Percentiles rank a stretch among this genome's conserved stretches.
Evolutionary conservation across 2,888 invertebrate genomes (phyloP).

Genomic region (Prionchulus punctatus): DNA sequence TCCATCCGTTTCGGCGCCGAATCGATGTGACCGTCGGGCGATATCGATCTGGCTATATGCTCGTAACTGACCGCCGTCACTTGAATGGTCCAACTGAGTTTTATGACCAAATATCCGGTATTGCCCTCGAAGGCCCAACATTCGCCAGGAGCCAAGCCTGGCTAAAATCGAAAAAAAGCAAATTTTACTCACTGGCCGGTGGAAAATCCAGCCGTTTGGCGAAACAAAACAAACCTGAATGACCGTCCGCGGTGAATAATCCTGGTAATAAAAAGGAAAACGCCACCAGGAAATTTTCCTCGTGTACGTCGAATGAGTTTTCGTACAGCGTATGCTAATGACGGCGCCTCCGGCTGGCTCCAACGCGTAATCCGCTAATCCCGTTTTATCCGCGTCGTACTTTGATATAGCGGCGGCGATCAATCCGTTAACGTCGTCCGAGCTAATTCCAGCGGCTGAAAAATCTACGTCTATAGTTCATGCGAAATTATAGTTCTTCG

Average conservation of each 20-base stretch:
- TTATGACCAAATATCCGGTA: conserved; percentile 64
- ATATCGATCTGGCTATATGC: conserved; percentile 64
- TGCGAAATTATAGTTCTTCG: no score
- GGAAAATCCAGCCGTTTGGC: no score
- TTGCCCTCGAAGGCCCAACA: conserved; percentile 94
- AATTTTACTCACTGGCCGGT: no score
- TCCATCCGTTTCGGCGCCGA: conserved; percentile 74
- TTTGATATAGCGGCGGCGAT: not conserved
- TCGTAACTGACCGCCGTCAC: conserved; percentile 70
- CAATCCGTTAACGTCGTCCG: not conserved
- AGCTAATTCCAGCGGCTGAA: not conserved
- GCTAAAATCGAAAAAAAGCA: no score
- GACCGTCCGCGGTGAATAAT: conserved; percentile 64
- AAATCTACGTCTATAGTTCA: no score
- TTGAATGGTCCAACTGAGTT: conserved; percentile 54
- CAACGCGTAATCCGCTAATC: conserved; percentile 77
- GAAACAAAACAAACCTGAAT: no score
- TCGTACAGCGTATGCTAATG: conserved; percentile 71
- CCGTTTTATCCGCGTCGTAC: conserved; percentile 91
- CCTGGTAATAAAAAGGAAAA: conserved; percentile 58
- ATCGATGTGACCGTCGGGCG: conserved; percentile 67
- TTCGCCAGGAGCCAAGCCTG: conserved; percentile 61
- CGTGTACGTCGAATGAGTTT: conserved; percentile 42
- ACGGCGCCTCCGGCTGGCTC: conserved; percentile 78
- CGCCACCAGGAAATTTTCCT: conserved; percentile 41